A percentile compares a stretch with the other conserved stretches of the same genome.
Evolutionary conservation across 2,888 invertebrate species (phyloP).

Genomic region (Melieria omissa): DNA sequence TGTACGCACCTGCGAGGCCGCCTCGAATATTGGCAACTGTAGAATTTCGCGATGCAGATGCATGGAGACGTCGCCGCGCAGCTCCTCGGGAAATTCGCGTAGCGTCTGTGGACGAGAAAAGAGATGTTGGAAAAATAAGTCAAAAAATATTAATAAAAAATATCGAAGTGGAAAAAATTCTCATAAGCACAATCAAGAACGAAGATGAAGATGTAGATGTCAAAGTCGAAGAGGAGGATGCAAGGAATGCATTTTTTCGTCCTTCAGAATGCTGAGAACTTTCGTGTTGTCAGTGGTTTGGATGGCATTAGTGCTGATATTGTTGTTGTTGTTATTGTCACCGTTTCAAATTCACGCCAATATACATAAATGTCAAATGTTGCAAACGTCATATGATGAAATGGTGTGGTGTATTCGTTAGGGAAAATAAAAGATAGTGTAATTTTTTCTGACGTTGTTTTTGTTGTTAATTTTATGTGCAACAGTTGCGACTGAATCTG

Average conservation of each 20-base stretch:
- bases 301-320: no score
- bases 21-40: constrained; percentile 92
- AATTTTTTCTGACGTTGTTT: no score
- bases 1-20: constrained; percentile 79
- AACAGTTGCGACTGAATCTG: no score
- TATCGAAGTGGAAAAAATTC: not conserved
- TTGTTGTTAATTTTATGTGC: no score
- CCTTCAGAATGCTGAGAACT: no score
- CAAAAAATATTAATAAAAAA: constrained; percentile 14
- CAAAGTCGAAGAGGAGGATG: not conserved
- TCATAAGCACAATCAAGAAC: no score
- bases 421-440: no score
- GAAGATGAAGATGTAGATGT: no score
- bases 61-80: constrained; percentile 94
- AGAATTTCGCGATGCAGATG: constrained; percentile 95
- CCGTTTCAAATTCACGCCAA: no score
- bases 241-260: not conserved
- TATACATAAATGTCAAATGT: not conserved
- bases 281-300: no score
- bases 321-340: no score
- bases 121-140: constrained; percentile 25
- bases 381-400: constrained; percentile 45
- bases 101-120: constrained; percentile 74
- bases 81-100: constrained; percentile 95
- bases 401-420: constrained; percentile 48